A percentile compares a stretch with the other conserved stretches of the same genome.
These are phyloP conservation scores for Acanthopleura granulata DNA, from an alignment of 2,888 invertebrate species.

Conservation along the genomic window DNA sequence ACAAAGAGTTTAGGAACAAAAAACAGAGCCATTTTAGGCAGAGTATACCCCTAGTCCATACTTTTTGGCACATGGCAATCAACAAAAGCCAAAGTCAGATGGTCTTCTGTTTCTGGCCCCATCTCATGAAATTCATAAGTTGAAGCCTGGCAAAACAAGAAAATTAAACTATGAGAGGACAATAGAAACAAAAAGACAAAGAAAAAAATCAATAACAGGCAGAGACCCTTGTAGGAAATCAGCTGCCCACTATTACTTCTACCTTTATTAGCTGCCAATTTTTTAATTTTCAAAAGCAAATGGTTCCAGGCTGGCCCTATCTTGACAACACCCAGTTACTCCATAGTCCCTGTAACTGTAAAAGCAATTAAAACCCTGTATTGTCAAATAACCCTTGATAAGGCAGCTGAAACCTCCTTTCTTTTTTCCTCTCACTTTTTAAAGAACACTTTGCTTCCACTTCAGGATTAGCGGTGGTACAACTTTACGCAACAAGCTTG, in stretches of 20 bases:
- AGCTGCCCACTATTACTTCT: conserved; percentile 52
- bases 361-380: conserved; percentile 21
- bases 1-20: conserved; percentile 32
- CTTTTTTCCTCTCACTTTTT: conserved; percentile 5
- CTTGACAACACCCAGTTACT: conserved; percentile 4
- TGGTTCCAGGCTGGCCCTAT: conserved; percentile 29
- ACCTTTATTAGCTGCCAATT: conserved; percentile 38
- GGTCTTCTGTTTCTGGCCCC: conserved; percentile 32
- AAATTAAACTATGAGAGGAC: conserved; percentile 57
- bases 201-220: conserved; percentile 60
- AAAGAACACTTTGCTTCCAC: conserved; percentile 2
- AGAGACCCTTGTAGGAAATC: conserved; percentile 44
- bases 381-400: conserved; percentile 16
- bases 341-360: conserved; percentile 7
- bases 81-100: conserved; percentile 33
- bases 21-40: conserved; percentile 26
- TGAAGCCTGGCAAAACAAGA: conserved; percentile 47
- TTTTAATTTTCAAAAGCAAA: conserved; percentile 32
- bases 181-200: conserved; percentile 63
- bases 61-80: conserved; percentile 32
- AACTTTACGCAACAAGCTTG: background rate
- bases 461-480: background rate
- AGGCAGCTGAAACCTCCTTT: conserved; percentile 8
- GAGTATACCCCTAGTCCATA: conserved; percentile 25
- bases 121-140: conserved; percentile 47